These are phyloP conservation scores for Chrosomus eos DNA, from an alignment of 2,797 vertebrate species.

Conservation along the genomic window DNA sequence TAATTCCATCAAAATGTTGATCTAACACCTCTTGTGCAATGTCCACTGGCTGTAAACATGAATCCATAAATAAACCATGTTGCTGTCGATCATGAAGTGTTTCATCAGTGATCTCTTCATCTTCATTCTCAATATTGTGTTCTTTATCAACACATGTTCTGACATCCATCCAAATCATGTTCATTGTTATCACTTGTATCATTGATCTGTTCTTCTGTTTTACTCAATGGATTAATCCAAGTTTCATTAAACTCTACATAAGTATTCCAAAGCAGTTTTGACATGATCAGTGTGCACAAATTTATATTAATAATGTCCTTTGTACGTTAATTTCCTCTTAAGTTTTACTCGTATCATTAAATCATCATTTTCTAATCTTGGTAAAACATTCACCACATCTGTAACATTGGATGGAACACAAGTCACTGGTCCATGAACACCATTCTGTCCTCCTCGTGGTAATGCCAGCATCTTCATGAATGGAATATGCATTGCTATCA, in stretches of 20 bases:
- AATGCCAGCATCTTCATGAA: constrained; percentile 49
- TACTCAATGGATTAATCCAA: constrained; percentile 33
- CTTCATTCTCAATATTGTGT: background rate
- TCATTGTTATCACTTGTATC: background rate
- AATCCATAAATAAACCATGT: too few relatives aligned
- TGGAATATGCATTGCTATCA: constrained; percentile 24
- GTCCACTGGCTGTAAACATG: too few relatives aligned
- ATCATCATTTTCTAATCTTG: too few relatives aligned
- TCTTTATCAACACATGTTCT: background rate
- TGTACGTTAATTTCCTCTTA: too few relatives aligned
- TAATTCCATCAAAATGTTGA: too few relatives aligned
- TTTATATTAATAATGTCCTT: too few relatives aligned
- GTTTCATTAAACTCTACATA: constrained; percentile 36
- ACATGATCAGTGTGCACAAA: too few relatives aligned
- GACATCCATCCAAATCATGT: background rate
- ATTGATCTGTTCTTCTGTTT: background rate
- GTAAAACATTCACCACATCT: too few relatives aligned
- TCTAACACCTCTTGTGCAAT: too few relatives aligned
- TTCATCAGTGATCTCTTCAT: background rate
- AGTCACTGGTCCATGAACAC: constrained; percentile 23
- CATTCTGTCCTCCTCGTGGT: constrained; percentile 34
- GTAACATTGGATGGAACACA: background rate
- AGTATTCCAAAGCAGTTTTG: too few relatives aligned
- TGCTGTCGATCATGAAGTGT: too few relatives aligned
- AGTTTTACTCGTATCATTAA: too few relatives aligned